Conservation (phyloP, 2,888 invertebrate genomes). For the Drosophila putrida region DNA sequence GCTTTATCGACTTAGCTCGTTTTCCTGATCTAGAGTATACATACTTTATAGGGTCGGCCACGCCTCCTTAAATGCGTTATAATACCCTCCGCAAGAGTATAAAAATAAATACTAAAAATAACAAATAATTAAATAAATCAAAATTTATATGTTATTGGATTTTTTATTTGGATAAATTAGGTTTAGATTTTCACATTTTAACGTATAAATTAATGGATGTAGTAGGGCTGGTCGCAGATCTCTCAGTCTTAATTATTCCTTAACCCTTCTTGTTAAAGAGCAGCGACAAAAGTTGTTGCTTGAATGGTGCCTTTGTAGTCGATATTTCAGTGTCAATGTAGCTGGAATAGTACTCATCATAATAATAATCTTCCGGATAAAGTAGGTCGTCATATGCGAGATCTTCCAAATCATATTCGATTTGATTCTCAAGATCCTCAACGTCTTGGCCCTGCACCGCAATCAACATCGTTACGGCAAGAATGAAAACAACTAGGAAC, state of each 20-base stretch:
- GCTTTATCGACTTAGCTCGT: too few relatives aligned
- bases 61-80: too few relatives aligned
- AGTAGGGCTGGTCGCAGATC: conserved; percentile 2
- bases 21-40: too few relatives aligned
- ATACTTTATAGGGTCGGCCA: too few relatives aligned
- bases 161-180: conserved; percentile 33
- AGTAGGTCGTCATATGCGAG: too few relatives aligned
- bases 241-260: not conserved
- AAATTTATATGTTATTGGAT: not conserved
- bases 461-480: conserved; percentile 30
- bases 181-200: conserved; percentile 64
- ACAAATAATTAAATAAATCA: not conserved
- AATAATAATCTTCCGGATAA: not conserved
- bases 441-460: conserved; percentile 6
- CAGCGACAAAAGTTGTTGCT: conserved; percentile 65
- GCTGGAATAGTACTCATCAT: not conserved
- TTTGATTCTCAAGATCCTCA: too few relatives aligned
- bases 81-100: too few relatives aligned
- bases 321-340: conserved; percentile 5
- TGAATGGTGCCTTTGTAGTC: conserved; percentile 61
- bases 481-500: conserved; percentile 44
- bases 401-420: too few relatives aligned
- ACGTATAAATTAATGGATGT: conserved; percentile 33
- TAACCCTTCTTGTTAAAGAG: conserved; percentile 72
- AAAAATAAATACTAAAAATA: too few relatives aligned